phyloP scores from a whole-genome alignment of 2,797 vertebrate species.

The Nasua narica region DNA sequence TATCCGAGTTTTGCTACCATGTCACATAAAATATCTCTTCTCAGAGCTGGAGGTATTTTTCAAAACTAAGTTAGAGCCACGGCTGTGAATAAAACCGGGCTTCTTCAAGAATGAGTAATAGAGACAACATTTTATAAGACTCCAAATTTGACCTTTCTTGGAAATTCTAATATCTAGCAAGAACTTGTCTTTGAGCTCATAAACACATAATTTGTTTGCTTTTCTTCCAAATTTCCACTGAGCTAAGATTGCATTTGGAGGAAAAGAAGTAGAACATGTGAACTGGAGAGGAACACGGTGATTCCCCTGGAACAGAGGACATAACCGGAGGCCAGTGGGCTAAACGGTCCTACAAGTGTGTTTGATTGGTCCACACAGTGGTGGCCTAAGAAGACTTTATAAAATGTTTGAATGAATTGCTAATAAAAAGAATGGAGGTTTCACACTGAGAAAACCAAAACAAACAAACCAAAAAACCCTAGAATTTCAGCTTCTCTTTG shows the following conservation, averaged over 20 bases:
- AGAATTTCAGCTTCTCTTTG: not conserved
- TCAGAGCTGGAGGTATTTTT: slow-evolving; percentile 62
- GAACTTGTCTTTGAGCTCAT: slow-evolving; percentile 63
- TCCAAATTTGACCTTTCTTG: slow-evolving; percentile 54
- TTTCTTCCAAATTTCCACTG: slow-evolving; percentile 29
- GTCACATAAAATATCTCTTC: slow-evolving; percentile 77
- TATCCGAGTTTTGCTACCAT: slow-evolving; percentile 73
- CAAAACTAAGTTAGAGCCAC: slow-evolving; percentile 61
- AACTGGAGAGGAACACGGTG: not conserved
- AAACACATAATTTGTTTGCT: slow-evolving; percentile 57
- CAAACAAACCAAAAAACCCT: too few relatives aligned
- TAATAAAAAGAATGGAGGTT: not conserved
- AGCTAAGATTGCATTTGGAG: not conserved
- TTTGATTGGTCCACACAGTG: not conserved
- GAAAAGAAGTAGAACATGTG: not conserved
- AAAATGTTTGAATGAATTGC: not conserved
- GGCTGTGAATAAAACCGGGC: slow-evolving; percentile 58
- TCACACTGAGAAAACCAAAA: not conserved
- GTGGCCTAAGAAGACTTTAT: not conserved
- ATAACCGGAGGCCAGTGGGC: accelerated
- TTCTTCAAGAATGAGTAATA: slow-evolving; percentile 66
- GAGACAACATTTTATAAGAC: slow-evolving; percentile 61
- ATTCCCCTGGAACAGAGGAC: not conserved
- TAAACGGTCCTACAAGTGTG: too few relatives aligned
- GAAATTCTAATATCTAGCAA: slow-evolving; percentile 65